Evolutionary conservation across 2,888 invertebrate species (phyloP).

Genomic region (Lasius fuliginosus): DNA sequence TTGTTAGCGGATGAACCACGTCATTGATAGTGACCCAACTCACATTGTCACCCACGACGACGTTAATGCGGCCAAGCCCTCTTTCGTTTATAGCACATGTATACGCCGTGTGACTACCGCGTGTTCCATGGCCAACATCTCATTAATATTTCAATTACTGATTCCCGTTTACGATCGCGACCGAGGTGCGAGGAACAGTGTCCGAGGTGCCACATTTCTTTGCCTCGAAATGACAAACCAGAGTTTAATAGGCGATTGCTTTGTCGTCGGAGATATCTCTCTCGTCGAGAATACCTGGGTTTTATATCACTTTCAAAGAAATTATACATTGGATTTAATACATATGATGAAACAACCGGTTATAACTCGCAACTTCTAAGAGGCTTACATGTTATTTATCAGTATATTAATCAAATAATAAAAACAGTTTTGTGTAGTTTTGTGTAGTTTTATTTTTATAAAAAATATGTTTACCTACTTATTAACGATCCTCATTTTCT

Average conservation of each 20-base stretch:
- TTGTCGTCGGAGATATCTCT: conserved; percentile 40
- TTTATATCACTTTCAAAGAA: conserved; percentile 47
- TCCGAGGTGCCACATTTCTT: conserved; percentile 46
- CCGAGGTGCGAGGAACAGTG: conserved; percentile 11
- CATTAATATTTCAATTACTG: conserved; percentile 76
- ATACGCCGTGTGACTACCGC: conserved; percentile 48
- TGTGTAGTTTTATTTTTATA: neutral
- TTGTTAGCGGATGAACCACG: conserved; percentile 58
- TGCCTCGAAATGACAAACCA: conserved; percentile 25
- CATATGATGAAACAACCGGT: conserved; percentile 21
- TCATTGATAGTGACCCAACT: conserved; percentile 41
- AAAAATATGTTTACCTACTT: neutral
- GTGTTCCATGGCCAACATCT: conserved; percentile 59
- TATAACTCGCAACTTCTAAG: neutral
- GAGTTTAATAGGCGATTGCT: conserved; percentile 55
- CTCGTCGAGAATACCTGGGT: conserved; percentile 50
- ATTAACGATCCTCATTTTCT: neutral
- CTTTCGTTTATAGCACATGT: conserved; percentile 58
- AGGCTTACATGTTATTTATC: neutral
- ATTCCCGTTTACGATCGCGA: conserved; percentile 65
- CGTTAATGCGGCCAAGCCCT: conserved; percentile 68
- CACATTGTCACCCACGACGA: conserved; percentile 60
- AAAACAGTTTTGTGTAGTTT: neutral
- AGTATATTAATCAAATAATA: neutral
- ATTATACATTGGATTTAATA: conserved; percentile 61